Base-by-base conservation (phyloP, 1,140 invertebrate genomes). In the Ptiloglossa arizonensis region DNA sequence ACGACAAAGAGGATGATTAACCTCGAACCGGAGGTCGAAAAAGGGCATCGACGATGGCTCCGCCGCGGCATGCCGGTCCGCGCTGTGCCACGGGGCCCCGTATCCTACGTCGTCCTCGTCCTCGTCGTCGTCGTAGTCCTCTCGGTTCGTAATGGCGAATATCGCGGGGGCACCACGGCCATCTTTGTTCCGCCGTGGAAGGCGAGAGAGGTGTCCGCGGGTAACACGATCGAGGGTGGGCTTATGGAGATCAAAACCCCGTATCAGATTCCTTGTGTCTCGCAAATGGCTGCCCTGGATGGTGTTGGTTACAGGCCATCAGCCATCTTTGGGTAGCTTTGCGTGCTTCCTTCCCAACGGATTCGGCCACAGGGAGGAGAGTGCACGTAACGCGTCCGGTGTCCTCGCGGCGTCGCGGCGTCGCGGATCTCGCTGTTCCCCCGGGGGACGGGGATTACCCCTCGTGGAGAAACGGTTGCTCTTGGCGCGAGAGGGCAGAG, bases 161-260 rank as follows among this genome's bases (percentile, higher is more conserved):
- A 76, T 80, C 81, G 82, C 82, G 72, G 73, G 52, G 85, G 74
- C 17, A 22, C 57, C 35, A 68, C 86, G 77, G 88, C 90, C 90
- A 91, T 91, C 88, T 91, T 91, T 87, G 85, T 78, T 74, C 54
- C 60, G 68, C 52, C 59, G 80, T 62, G 50, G 52, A 63, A n/a
- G 60, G 69, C 67, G 76, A 70, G 77, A 75, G 77, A 84, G 82
- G 84, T 86, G 85, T 88, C 83, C 85, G 81, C 62, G 83, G 72
- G 91, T 92, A 92, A 92, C 85, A 89, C 90, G 90, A 92, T 92
- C 89, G 89, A 92, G 90, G 90, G 90, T 91, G 90, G 90, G 89
- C 89, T 90, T 90, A 90, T 86, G 82, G 85, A 88, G 90, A 91
- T 91, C 86, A 91, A 91, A 91, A 91, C 85, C 89, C 85, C 84